Base-by-base conservation (phyloP, 1,140 invertebrate genomes). In the Adelges cooleyi region DNA sequence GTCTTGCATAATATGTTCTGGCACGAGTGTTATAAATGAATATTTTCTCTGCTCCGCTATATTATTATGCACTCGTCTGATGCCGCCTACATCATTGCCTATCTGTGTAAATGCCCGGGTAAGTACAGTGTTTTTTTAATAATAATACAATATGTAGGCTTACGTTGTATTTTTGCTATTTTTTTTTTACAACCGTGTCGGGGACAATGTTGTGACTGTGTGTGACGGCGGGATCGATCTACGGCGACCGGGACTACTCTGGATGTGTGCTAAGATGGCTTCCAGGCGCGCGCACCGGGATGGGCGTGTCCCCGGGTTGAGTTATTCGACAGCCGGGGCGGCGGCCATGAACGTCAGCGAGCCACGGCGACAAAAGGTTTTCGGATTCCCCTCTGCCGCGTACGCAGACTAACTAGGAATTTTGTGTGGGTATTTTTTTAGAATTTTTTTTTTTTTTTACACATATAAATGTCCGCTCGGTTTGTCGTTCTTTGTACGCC, bases 201-300 rank as follows among this genome's bases (percentile, higher is more conserved):
- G 29, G 5, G 29, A 11, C 11, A 33, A 5, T 11, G 29, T 33
- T 33, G 29, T 33, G 29, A 6, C 5, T 11, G 5, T 33, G 15
- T 3, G 5, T 3, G 40, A n/a, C 40, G 40, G 52, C 11, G 17
- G 38, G 29, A 62, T 62, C 56, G 56, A 62, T 62, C 40, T 59
- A 13, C 53, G 20, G 5, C 53, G 22, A 18, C 42, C 42, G 23
- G 33, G 22, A 18, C 42, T 25, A 23, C n/a, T 23, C 10, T 20
- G 29, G 29, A 33, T 5, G 11, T 5, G 33, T 15, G 42, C 42
- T 62, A 62, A 62, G 56, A 62, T 62, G 56, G 56, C 56, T 62
- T 62, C 56, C 56, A 62, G 42, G 56, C 56, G 56, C 56, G 56
- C 56, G 56, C 56, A 62, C 25, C n/a, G 9, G 23, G 56, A 10